phyloP scores from a whole-genome alignment of 2,888 invertebrate genomes.

The Dermolepida albohirtum region DNA sequence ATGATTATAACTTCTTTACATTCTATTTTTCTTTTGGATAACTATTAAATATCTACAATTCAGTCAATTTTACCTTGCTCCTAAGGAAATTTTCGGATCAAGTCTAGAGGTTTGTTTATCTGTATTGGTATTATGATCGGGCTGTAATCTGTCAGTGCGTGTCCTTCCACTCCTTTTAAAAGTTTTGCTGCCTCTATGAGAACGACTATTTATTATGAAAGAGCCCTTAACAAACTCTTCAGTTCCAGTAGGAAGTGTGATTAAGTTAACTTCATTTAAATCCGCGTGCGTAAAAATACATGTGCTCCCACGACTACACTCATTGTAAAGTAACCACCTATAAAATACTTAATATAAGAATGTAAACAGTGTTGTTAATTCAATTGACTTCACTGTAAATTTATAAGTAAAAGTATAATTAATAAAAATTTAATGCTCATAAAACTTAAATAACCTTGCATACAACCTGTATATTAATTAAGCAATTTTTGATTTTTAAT shows the following conservation, averaged over 20 bases:
- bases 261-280: slow-evolving; percentile 36
- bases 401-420: too few species aligned
- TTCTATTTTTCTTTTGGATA: too few species aligned
- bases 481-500: too few species aligned
- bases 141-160: not conserved
- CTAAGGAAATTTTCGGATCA: slow-evolving; percentile 12
- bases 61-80: slow-evolving; percentile 10
- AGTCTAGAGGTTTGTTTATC: not conserved
- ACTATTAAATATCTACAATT: not conserved
- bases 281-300: slow-evolving; percentile 43
- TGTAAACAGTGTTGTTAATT: slow-evolving; percentile 17
- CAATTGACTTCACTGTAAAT: not conserved
- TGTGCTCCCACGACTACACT: slow-evolving; percentile 40
- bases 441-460: too few species aligned
- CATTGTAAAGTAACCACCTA: slow-evolving; percentile 43
- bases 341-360: slow-evolving; percentile 34
- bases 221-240: slow-evolving; percentile 42
- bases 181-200: slow-evolving; percentile 15
- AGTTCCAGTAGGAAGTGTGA: slow-evolving; percentile 32
- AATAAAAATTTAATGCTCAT: too few species aligned
- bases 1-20: too few species aligned
- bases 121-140: slow-evolving; percentile 8
- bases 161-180: slow-evolving; percentile 18
- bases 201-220: slow-evolving; percentile 10
- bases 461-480: too few species aligned